phyloP scores from a whole-genome alignment of 1,140 invertebrate species.

The roundworm (Caenorhabditis elegans) region WBcel235 BX284606.5:16020501-16021000 shows the following conservation, averaged over 20 bases:
- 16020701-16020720: constrained; percentile 55
- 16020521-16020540: constrained; percentile 90
- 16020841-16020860: constrained; percentile 84
- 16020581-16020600: constrained; percentile 88
- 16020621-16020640: not conserved
- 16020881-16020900: constrained; percentile 93
- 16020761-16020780: constrained; percentile 39
- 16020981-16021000: not conserved
- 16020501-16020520: constrained; percentile 97
- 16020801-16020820: not conserved
- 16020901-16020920: constrained; percentile 11
- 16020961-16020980: not conserved
- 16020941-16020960: not conserved
- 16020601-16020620: constrained; percentile 63
- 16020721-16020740: constrained; percentile 61
- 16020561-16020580: constrained; percentile 87
- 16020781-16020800: not conserved
- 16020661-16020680: constrained; percentile 55
- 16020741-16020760: constrained; percentile 60
- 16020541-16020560: constrained; percentile 92
- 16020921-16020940: constrained; percentile 1
- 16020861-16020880: constrained; percentile 93
- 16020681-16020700: constrained; percentile 56
- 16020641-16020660: constrained; percentile 51
- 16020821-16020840: constrained; percentile 73